phyloP scores from a whole-genome alignment of 2,113 vertebrate species.

The Ammodytes dubius region DNA sequence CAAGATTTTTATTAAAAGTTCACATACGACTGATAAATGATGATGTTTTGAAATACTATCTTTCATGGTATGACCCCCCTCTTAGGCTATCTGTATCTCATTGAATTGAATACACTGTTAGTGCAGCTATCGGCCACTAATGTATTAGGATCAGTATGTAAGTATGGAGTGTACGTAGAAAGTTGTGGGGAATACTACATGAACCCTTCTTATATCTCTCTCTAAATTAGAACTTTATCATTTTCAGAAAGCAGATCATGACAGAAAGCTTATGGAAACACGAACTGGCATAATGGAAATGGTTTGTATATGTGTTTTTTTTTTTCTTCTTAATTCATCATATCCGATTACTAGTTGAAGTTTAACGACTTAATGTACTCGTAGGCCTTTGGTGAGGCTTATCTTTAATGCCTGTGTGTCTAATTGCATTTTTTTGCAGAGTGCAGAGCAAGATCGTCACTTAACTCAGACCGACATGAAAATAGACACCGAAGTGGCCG shows the following conservation, averaged over 20 bases:
- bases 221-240: not conserved
- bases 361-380: not conserved
- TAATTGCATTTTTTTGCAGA: conserved; percentile 76
- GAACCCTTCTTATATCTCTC: not conserved
- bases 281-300: conserved; percentile 92
- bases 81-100: no score
- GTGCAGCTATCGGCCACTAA: no score
- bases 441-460: conserved; percentile 91
- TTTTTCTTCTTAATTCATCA: not conserved
- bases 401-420: not conserved
- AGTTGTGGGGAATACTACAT: not conserved
- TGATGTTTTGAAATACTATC: no score
- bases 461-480: conserved; percentile 93
- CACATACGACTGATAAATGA: no score
- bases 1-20: no score
- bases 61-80: no score
- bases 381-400: not conserved
- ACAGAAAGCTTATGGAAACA: conserved; percentile 90
- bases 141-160: no score
- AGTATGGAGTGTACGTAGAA: not conserved
- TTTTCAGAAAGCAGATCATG: conserved; percentile 89
- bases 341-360: not conserved
- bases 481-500: conserved; percentile 96
- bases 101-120: no score
- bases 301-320: conserved; percentile 83